phyloP scores from a whole-genome alignment of 2,113 vertebrate genomes.

The Odobenus rosmarus region DNA sequence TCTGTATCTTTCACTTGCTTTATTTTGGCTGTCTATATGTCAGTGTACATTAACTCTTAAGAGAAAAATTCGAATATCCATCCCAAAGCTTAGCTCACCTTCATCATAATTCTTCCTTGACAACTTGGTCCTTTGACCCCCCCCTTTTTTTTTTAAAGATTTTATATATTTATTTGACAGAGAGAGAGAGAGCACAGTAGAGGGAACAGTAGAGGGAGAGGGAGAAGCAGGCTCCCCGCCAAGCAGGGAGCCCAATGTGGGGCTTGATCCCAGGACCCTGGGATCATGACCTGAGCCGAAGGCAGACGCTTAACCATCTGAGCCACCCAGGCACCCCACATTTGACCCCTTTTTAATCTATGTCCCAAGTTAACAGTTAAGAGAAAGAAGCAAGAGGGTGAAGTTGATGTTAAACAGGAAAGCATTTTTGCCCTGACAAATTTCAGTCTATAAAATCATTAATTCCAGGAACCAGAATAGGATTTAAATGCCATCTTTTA shows the following conservation, averaged over 20 bases:
- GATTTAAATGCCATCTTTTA: not conserved
- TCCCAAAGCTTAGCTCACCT: not conserved
- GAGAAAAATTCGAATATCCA: not conserved
- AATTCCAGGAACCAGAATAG: not conserved
- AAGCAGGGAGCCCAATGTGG: no score
- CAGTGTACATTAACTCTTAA: not conserved
- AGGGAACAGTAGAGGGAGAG: no score
- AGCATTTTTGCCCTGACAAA: not conserved
- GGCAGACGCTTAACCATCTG: no score
- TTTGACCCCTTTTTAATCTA: not conserved
- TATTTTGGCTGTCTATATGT: not conserved
- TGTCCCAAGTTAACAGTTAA: not conserved
- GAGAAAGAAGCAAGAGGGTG: not conserved
- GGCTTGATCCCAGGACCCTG: no score
- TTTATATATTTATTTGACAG: no score
- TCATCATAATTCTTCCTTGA: not conserved
- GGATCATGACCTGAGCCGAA: no score
- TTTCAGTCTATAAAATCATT: constrained; percentile 10
- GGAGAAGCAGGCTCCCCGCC: no score
- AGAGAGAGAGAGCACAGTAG: no score
- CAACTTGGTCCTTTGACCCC: not conserved
- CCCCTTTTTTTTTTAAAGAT: no score
- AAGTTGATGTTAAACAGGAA: not conserved
- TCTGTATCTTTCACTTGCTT: not conserved
- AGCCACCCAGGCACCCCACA: no score